A percentile compares a stretch with the other conserved stretches of the same genome.
These are phyloP conservation scores for Petrocephalus schoutedeni DNA, from an alignment of 2,797 vertebrate genomes.

Conservation along the genomic window DNA sequence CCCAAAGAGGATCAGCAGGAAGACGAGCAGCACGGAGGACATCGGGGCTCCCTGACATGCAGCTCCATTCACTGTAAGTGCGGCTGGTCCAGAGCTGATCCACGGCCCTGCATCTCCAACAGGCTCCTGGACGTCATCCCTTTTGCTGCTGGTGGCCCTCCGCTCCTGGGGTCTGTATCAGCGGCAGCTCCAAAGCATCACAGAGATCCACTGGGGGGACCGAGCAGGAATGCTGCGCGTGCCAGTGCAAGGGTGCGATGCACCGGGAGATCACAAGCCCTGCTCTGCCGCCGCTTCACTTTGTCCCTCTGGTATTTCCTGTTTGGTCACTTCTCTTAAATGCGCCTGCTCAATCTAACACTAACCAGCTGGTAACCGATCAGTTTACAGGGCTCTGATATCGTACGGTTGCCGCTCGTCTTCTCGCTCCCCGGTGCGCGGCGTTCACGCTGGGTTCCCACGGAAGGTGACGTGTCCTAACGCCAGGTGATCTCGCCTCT, in stretches of 20 bases:
- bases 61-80: constrained; percentile 54
- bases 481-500: neutral
- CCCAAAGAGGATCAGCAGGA: constrained; percentile 56
- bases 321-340: constrained; percentile 10
- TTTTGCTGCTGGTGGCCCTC: neutral
- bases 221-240: neutral
- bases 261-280: neutral
- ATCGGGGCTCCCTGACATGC: constrained; percentile 50
- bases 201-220: neutral
- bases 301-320: neutral
- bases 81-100: constrained; percentile 22
- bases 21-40: constrained; percentile 58
- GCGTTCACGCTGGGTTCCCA: neutral
- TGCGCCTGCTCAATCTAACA: neutral
- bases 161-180: neutral
- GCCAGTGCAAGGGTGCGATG: neutral
- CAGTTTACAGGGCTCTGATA: neutral
- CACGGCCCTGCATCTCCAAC: constrained; percentile 13
- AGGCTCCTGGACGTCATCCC: neutral
- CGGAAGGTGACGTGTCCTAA: neutral
- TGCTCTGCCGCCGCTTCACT: neutral
- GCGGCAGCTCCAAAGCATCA: neutral
- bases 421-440: neutral
- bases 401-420: neutral
- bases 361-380: neutral